Conservation (phyloP, 2,888 invertebrate genomes). For the Papilio protenor region DNA sequence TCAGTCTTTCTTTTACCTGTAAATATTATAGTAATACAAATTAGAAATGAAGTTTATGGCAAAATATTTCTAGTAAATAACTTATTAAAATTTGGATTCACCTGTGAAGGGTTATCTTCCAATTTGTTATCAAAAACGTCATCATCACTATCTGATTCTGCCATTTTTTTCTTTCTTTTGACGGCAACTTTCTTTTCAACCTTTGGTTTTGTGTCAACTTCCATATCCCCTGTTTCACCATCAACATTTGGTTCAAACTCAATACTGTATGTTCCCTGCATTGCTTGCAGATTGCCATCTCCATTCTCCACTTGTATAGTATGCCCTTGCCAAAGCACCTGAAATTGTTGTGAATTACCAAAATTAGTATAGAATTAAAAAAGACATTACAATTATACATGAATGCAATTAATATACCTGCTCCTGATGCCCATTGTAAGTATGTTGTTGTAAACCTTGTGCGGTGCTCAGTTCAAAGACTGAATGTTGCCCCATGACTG, state of each 20-base stretch:
- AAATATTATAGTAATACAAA: slow-evolving; percentile 46
- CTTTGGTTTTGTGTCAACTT: slow-evolving; percentile 77
- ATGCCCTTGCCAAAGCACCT: slow-evolving; percentile 88
- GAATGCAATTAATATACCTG: slow-evolving; percentile 61
- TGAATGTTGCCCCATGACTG: slow-evolving; percentile 83
- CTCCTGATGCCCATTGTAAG: slow-evolving; percentile 80
- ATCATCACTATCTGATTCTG: slow-evolving; percentile 74
- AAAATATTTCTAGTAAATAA: background rate
- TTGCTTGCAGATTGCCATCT: slow-evolving; percentile 68
- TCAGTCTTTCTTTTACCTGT: slow-evolving; percentile 88
- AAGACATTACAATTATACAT: background rate
- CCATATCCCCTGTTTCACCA: slow-evolving; percentile 66
- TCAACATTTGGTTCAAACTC: slow-evolving; percentile 73
- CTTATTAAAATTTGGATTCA: slow-evolving; percentile 48
- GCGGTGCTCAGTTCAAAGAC: slow-evolving; percentile 76
- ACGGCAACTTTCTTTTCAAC: slow-evolving; percentile 74
- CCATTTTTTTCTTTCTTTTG: slow-evolving; percentile 82
- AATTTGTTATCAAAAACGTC: slow-evolving; percentile 86
- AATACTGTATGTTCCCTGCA: slow-evolving; percentile 71
- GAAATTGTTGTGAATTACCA: slow-evolving; percentile 52
- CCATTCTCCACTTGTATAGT: slow-evolving; percentile 86
- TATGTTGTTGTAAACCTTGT: slow-evolving; percentile 78
- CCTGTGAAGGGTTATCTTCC: slow-evolving; percentile 87
- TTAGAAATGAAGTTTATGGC: background rate
- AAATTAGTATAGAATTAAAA: background rate